Percentiles rank a stretch among this genome's conserved stretches.
Evolutionary conservation across 92 coral and sea anemone species (phyloP).

Genomic region (Epizoanthus scotinus): DNA sequence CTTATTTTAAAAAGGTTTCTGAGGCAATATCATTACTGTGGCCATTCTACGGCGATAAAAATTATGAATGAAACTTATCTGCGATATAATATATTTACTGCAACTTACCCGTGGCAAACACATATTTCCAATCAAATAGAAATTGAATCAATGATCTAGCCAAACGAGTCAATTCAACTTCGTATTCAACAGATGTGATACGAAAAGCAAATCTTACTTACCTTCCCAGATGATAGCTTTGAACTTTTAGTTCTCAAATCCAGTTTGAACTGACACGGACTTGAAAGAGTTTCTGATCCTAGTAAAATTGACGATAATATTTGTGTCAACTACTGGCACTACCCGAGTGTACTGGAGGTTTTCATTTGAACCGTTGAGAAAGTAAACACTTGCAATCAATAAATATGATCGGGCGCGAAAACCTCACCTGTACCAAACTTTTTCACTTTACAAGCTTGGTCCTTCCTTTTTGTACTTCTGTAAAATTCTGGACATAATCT

Average conservation of each 20-base stretch:
- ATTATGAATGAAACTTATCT: background rate
- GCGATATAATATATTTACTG: background rate
- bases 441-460: background rate
- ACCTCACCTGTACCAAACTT: constrained; percentile 31
- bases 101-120: background rate
- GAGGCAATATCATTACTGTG: background rate
- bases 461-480: constrained; percentile 62
- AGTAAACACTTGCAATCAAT: background rate
- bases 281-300: background rate
- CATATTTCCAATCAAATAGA: background rate
- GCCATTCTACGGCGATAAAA: background rate
- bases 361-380: constrained; percentile 36
- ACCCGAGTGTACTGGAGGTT: background rate
- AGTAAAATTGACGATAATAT: background rate
- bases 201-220: background rate
- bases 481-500: constrained; percentile 82
- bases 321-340: background rate
- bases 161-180: background rate
- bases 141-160: background rate
- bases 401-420: constrained; percentile 4
- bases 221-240: constrained; percentile 15
- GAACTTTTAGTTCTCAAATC: constrained; percentile 15
- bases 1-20: background rate
- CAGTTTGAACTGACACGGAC: background rate
- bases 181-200: background rate